A percentile compares a stretch with the other conserved stretches of the same genome.
Evolutionary conservation across 2,797 vertebrate species (phyloP).

Genomic region (Spondyliosoma cantharus): DNA sequence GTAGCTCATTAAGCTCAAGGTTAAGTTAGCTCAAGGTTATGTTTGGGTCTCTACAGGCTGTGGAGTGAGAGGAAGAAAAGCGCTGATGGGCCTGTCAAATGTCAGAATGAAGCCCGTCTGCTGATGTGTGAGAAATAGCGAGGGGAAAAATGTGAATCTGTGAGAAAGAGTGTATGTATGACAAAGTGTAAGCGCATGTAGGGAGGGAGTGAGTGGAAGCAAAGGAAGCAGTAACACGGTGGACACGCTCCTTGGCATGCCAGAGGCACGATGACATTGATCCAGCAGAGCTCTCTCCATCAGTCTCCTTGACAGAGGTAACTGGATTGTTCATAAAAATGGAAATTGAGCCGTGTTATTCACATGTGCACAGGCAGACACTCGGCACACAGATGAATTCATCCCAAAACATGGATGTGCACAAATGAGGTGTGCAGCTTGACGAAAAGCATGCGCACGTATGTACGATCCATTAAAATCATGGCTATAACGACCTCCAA

Average conservation of each 20-base stretch:
- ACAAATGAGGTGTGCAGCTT: conserved; percentile 17
- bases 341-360: conserved; percentile 83
- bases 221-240: conserved; percentile 65
- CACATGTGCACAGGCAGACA: conserved; percentile 56
- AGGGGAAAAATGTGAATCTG: conserved; percentile 35
- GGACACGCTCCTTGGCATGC: conserved; percentile 78
- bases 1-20: conserved; percentile 76
- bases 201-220: conserved; percentile 25
- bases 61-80: conserved; percentile 52
- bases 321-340: conserved; percentile 88
- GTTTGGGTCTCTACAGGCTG: conserved; percentile 65
- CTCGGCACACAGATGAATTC: conserved; percentile 46
- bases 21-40: conserved; percentile 76
- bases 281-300: conserved; percentile 80
- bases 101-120: conserved; percentile 52
- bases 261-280: conserved; percentile 82
- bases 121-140: conserved; percentile 48
- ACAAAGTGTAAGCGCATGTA: conserved; percentile 24
- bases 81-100: conserved; percentile 69
- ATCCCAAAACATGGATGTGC: conserved; percentile 47
- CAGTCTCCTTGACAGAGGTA: conserved; percentile 83
- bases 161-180: conserved; percentile 35
- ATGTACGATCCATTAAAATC: conserved; percentile 45
- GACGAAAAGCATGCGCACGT: conserved; percentile 19
- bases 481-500: conserved; percentile 4